Conservation (phyloP, 1,140 invertebrate genomes). For the Drosophila repleta region DNA sequence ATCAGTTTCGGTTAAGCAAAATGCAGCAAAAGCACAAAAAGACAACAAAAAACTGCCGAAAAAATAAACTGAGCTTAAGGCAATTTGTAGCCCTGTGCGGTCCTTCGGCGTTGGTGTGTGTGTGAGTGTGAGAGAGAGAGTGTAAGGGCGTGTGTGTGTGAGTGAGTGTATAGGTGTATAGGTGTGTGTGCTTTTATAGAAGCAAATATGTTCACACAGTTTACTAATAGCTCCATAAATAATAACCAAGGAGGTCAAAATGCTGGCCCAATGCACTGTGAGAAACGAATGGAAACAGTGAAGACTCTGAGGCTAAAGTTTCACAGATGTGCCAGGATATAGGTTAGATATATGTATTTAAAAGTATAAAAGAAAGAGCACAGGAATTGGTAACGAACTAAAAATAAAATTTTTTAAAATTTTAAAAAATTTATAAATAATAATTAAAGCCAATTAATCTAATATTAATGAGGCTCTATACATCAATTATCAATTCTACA, state of each 20-base stretch:
- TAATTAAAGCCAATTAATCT: too few relatives aligned
- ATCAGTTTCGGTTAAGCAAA: conserved; percentile 76
- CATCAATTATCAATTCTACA: too few relatives aligned
- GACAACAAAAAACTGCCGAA: conserved; percentile 12
- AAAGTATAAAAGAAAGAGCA: too few relatives aligned
- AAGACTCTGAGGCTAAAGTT: too few relatives aligned
- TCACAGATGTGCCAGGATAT: too few relatives aligned
- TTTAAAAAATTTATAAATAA: too few relatives aligned
- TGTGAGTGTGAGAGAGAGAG: conserved; percentile 5
- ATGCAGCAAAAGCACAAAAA: conserved; percentile 12
- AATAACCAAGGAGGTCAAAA: conserved; percentile 81
- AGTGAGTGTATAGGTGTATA: conserved; percentile 31
- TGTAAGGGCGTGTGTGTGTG: conserved; percentile 30
- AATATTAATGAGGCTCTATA: too few relatives aligned
- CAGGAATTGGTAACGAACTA: too few relatives aligned
- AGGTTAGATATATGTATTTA: too few relatives aligned
- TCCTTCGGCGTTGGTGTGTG: conserved; percentile 55
- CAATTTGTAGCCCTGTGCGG: conserved; percentile 80
- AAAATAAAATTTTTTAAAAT: too few relatives aligned
- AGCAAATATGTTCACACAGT: conserved; percentile 81
- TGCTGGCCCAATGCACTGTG: conserved; percentile 54
- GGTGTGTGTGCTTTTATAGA: conserved; percentile 60
- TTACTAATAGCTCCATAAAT: conserved; percentile 83
- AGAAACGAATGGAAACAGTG: conserved; percentile 9
- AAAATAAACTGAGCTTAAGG: conserved; percentile 58